These are phyloP conservation scores for Leucopsar rothschildi DNA, from an alignment of 2,113 vertebrate genomes.

Conservation along the genomic window DNA sequence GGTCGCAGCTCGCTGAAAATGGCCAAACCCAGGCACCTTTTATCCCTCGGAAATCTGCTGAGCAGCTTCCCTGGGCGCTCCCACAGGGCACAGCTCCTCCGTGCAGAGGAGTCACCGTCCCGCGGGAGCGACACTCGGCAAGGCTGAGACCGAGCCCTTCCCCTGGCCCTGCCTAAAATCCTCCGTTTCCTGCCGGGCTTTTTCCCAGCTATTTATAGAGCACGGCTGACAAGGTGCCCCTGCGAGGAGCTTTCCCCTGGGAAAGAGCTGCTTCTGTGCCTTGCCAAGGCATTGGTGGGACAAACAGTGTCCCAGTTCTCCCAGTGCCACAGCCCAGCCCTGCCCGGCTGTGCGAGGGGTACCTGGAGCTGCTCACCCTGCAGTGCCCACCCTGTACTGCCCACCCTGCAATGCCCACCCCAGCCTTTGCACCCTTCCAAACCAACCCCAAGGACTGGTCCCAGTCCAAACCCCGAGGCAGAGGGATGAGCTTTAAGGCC, in stretches of 20 bases:
- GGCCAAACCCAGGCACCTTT: fast-evolving
- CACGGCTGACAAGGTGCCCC: conserved; percentile 13
- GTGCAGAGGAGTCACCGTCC: background rate
- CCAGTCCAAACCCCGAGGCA: fast-evolving
- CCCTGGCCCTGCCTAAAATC: conserved; percentile 14
- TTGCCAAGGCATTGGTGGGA: background rate
- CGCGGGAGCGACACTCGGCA: background rate
- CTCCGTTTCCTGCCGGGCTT: background rate
- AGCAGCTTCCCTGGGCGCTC: background rate
- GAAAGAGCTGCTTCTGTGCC: background rate
- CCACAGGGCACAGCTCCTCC: background rate
- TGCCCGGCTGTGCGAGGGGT: fast-evolving
- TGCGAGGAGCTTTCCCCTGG: background rate
- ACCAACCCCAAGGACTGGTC: background rate
- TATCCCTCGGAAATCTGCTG: background rate
- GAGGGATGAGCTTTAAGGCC: background rate
- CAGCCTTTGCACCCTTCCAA: background rate
- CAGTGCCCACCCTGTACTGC: background rate
- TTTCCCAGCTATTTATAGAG: conserved; percentile 34
- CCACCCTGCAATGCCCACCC: too few relatives aligned
- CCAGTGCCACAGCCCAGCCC: background rate
- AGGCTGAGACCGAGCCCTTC: background rate
- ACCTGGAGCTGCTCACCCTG: too few relatives aligned
- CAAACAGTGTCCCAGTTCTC: background rate
- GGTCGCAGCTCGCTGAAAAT: background rate